phyloP scores from a whole-genome alignment of 1,140 invertebrate genomes.

The Rhagoletis pomonella region DNA sequence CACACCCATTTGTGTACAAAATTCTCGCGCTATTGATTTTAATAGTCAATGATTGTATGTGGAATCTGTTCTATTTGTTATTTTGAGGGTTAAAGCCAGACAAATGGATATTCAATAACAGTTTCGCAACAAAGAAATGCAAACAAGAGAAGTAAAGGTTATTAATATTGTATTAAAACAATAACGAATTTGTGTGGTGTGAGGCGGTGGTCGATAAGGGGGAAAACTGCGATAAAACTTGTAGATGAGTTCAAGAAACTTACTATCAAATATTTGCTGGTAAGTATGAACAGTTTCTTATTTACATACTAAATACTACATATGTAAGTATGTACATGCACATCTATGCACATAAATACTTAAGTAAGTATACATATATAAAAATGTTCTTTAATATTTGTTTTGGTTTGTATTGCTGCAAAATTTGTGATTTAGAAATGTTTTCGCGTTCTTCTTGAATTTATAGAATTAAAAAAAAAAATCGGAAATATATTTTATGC shows the following conservation, averaged over 20 bases:
- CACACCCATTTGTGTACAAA: not conserved
- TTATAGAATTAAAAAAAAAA: not conserved
- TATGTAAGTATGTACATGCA: no score
- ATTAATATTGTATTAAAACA: not conserved
- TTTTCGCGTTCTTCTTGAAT: not conserved
- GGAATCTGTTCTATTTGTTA: not conserved
- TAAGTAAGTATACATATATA: not conserved
- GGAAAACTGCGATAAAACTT: not conserved
- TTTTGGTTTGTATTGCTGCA: constrained; percentile 5
- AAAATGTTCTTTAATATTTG: not conserved
- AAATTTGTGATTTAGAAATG: not conserved
- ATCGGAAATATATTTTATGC: not conserved
- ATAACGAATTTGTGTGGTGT: not conserved
- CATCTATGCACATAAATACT: no score
- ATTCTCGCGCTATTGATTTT: constrained; percentile 17
- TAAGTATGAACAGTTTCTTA: no score
- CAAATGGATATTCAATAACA: constrained; percentile 5
- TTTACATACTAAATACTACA: no score
- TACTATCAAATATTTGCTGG: not conserved
- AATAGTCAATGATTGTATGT: not conserved
- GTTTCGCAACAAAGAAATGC: not conserved
- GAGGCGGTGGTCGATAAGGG: not conserved
- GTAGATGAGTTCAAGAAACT: not conserved
- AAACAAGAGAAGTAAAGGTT: not conserved
- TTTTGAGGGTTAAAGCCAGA: not conserved